These are phyloP conservation scores for Sialia sialis DNA, from an alignment of 2,113 vertebrate genomes.

Conservation along the genomic window DNA sequence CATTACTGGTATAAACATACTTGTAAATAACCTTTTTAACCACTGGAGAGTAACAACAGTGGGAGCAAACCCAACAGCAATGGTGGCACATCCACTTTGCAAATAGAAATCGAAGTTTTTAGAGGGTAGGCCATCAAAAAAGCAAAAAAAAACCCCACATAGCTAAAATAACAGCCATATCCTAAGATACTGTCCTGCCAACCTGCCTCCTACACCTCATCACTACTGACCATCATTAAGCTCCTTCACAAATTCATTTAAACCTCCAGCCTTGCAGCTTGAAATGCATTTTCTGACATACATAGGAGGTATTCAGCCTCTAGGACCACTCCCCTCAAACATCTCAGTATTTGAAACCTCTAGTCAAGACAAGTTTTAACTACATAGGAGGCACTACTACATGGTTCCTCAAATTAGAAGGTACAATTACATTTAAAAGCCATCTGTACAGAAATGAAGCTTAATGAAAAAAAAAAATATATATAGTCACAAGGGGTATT, in stretches of 20 bases:
- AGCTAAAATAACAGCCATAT: neutral
- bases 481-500: neutral
- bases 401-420: neutral
- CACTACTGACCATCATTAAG: neutral
- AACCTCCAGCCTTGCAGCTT: neutral
- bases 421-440: neutral
- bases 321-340: neutral
- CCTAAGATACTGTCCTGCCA: neutral
- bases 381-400: neutral
- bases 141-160: rapidly evolving
- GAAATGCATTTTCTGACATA: neutral
- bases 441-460: neutral
- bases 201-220: neutral
- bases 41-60: neutral
- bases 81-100: neutral
- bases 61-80: neutral
- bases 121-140: neutral
- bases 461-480: neutral
- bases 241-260: neutral
- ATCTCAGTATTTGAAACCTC: neutral
- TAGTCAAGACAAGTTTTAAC: neutral
- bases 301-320: neutral
- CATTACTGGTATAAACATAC: neutral
- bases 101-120: neutral
- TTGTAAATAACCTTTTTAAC: neutral